These are phyloP conservation scores for Chaetogeoica ovagalla DNA, from an alignment of 2,888 invertebrate genomes.

Conservation along the genomic window DNA sequence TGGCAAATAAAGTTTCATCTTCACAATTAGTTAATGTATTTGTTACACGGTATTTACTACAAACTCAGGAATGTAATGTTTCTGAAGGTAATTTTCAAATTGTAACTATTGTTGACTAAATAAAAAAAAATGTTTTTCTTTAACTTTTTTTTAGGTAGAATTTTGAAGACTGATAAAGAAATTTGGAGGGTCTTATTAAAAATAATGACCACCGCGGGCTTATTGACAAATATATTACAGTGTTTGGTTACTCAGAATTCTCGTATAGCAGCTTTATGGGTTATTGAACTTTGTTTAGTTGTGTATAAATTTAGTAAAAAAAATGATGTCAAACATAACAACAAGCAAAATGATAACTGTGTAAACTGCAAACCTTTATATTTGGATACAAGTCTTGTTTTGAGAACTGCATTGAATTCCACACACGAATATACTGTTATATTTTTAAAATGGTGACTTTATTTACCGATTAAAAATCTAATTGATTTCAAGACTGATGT, in stretches of 20 bases:
- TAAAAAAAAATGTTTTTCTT: neutral
- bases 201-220: neutral
- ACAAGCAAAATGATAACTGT: neutral
- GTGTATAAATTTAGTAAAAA: constrained; percentile 13
- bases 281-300: constrained; percentile 36
- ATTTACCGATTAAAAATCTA: neutral
- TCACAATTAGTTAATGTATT: constrained; percentile 30
- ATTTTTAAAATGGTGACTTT: constrained; percentile 45
- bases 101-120: neutral
- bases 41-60: constrained; percentile 22
- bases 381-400: constrained; percentile 32
- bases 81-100: constrained; percentile 27
- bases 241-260: constrained; percentile 39
- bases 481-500: neutral
- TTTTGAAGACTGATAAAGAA: constrained; percentile 26
- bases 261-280: constrained; percentile 33
- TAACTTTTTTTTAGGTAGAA: constrained; percentile 29
- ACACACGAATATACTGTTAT: constrained; percentile 18
- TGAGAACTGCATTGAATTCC: constrained; percentile 30
- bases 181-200: constrained; percentile 29
- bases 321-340: neutral
- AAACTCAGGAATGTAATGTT: constrained; percentile 14
- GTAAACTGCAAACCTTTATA: constrained; percentile 7
- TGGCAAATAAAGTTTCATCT: constrained; percentile 1
- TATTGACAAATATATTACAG: constrained; percentile 32